A percentile compares a stretch with the other conserved stretches of the same genome.
Evolutionary conservation across 2,888 invertebrate genomes (phyloP).

Genomic region (Homarus gammarus): DNA sequence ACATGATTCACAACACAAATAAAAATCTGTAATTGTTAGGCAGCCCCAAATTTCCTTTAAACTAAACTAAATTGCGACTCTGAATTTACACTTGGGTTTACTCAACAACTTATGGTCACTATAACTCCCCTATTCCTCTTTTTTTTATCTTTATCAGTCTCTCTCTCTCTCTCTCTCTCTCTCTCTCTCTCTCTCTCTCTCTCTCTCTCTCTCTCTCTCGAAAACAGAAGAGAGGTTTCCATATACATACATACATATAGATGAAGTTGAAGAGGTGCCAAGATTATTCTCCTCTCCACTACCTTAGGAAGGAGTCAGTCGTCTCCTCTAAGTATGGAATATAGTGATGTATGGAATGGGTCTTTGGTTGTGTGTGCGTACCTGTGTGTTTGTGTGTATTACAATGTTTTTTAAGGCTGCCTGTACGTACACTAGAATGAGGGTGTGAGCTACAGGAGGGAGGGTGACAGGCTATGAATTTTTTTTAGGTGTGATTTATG

Average conservation of each 20-base stretch:
- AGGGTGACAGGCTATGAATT: too few relatives aligned
- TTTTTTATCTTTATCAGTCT: not conserved
- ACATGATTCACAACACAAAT: slow-evolving; percentile 45
- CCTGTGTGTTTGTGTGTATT: not conserved
- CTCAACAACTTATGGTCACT: slow-evolving; percentile 19
- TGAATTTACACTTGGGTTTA: slow-evolving; percentile 62
- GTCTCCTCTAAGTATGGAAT: slow-evolving; percentile 38
- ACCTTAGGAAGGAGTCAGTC: slow-evolving; percentile 35
- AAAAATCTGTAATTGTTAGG: slow-evolving; percentile 61
- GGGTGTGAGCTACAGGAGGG: not conserved
- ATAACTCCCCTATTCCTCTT: not conserved
- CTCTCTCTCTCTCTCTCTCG: slow-evolving; percentile 16
- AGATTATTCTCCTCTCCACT: slow-evolving; percentile 13
- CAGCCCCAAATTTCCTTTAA: slow-evolving; percentile 64
- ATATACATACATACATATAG: slow-evolving; percentile 57
- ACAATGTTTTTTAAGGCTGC: too few relatives aligned
- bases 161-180: not conserved
- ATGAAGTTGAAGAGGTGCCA: slow-evolving; percentile 54
- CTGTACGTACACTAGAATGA: too few relatives aligned
- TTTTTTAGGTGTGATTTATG: too few relatives aligned
- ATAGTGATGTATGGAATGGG: slow-evolving; percentile 23
- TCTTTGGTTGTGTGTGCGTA: not conserved
- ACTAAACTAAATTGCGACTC: slow-evolving; percentile 54
- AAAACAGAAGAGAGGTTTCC: slow-evolving; percentile 40
- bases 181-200: not conserved